Evolutionary conservation across 2,113 vertebrate species (phyloP), one percentile per base, ranked within the genome.

Genomic region (Indicator maculatus): DNA sequence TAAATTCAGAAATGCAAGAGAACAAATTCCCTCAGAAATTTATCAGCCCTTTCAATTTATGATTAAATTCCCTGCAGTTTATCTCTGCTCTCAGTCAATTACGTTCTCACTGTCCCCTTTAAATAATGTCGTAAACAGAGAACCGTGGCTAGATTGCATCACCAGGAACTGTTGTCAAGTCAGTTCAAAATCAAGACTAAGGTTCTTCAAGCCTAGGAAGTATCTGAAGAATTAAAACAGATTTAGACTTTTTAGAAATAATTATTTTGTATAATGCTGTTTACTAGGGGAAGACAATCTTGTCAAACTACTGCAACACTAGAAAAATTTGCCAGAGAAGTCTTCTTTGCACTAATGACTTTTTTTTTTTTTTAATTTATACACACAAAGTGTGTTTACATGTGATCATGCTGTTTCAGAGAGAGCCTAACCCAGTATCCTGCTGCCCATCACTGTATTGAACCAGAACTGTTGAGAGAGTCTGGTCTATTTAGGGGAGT

Each of bases 351-450:
- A 63, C 7, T n/a, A 45, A 23, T 39, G 7, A 4, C 36, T 36
- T 36, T 36, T 33, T 47, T 70, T 80, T 44, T 31, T 27, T 64
- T 66, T 82, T 15, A 16, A 30, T 31, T 16, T 15, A 20, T 8
- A 12, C 2, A 33, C 18, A 5, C 36, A 36, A 36, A 36, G 8
- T 36, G 36, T 36, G 36, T 36, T 36, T 36, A 36, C 36, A 36
- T 36, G 36, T 36, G 36, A 18, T 15, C 5, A 12, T 4, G 5
- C 0, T 10, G 16, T 58, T 83, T 38, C 63, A 41, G 12, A 33
- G 18, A 67, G 11, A 1, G 1, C 18, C 9, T 47, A 31, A 28
- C 28, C 12, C 55, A 58, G 21, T 73, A 16, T 4, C 0, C 6
- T 61, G 27, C 38, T 83, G 39, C 45, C 53, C 19, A 41, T 12